A percentile compares a stretch with the other conserved stretches of the same genome.
Evolutionary conservation across 2,888 invertebrate species (phyloP).

Genomic region (Zygaena filipendulae): DNA sequence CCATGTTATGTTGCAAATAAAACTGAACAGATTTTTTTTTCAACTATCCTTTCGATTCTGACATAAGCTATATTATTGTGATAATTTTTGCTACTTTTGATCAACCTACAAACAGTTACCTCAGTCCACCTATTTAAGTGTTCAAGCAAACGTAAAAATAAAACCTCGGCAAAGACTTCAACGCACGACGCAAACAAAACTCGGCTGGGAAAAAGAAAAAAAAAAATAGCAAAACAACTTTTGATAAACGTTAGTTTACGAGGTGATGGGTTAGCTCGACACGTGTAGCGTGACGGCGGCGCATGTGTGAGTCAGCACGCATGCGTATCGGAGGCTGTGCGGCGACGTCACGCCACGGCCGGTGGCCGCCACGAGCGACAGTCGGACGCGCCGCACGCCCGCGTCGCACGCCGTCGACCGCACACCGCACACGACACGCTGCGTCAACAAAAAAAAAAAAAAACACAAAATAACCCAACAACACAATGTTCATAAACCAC

Average conservation of each 20-base stretch:
- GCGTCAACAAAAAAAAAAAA: conserved; percentile 51
- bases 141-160: no score
- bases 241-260: conserved; percentile 11
- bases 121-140: no score
- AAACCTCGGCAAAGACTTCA: no score
- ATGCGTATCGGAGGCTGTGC: conserved; percentile 17
- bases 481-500: conserved; percentile 36
- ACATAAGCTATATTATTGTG: no score
- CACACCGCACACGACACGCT: conserved; percentile 22
- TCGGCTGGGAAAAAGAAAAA: no score
- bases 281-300: conserved; percentile 30
- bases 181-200: no score
- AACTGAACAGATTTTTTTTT: no score
- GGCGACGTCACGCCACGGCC: conserved; percentile 11
- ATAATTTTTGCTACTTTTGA: no score
- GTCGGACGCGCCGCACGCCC: conserved; percentile 21
- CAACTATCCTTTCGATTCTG: no score
- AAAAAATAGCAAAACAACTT: no score
- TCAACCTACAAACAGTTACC: no score
- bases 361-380: conserved; percentile 21
- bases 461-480: conserved; percentile 40
- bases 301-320: conserved; percentile 16
- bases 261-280: conserved; percentile 14
- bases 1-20: no score
- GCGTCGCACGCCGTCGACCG: conserved; percentile 20